Evolutionary conservation across 2,888 invertebrate species (phyloP).

Genomic region (Rhagonycha lutea): DNA sequence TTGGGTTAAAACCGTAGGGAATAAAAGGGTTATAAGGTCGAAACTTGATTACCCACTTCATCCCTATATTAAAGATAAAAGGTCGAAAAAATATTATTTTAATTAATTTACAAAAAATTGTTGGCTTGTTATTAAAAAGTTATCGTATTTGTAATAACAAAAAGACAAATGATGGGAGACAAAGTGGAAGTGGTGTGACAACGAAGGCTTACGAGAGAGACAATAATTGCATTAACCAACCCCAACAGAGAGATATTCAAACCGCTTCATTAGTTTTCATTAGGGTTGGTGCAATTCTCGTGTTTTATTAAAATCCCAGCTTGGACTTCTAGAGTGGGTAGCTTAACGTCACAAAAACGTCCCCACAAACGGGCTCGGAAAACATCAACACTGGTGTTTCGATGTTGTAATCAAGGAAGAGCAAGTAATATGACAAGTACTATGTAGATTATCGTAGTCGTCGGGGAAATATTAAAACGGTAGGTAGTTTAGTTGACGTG

Average conservation of each 20-base stretch:
- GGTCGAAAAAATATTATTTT: not conserved
- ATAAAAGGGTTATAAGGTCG: not conserved
- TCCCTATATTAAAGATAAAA: not conserved
- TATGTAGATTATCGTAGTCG: constrained; percentile 29
- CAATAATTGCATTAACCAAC: constrained; percentile 27
- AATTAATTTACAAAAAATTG: not conserved
- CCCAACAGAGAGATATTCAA: constrained; percentile 27
- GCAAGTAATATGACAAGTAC: constrained; percentile 17
- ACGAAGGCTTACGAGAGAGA: constrained; percentile 22
- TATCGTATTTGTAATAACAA: not conserved
- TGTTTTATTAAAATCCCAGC: constrained; percentile 35
- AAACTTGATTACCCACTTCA: not conserved
- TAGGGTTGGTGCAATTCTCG: constrained; percentile 29
- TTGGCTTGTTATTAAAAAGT: not conserved
- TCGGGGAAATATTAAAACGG: constrained; percentile 21
- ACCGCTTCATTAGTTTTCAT: constrained; percentile 37
- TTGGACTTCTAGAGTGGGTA: constrained; percentile 19
- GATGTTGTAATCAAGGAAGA: constrained; percentile 25
- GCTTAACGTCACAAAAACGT: constrained; percentile 20
- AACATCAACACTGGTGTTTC: constrained; percentile 26
- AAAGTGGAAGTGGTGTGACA: constrained; percentile 10
- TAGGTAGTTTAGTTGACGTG: not conserved
- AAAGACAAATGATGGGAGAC: not conserved
- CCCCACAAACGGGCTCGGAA: constrained; percentile 24
- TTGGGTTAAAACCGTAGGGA: not conserved